A percentile compares a stretch with the other conserved stretches of the same genome.
These are phyloP conservation scores for Palythoa grandiflora DNA, from an alignment of 92 coral and sea anemone genomes.

Conservation along the genomic window DNA sequence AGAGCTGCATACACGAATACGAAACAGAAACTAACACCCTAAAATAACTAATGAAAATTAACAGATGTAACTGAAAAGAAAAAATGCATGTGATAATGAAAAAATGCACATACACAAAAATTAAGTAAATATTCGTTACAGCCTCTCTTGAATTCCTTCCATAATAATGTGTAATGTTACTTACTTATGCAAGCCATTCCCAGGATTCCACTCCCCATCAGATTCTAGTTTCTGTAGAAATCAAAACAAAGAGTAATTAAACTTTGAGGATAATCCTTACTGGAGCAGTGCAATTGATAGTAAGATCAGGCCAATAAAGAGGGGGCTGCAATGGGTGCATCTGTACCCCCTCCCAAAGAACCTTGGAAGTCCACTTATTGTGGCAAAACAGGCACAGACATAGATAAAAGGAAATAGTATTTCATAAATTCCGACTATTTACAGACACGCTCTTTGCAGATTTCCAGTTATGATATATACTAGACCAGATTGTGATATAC, in stretches of 20 bases:
- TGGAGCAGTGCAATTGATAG: not conserved
- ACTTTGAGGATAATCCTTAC: not conserved
- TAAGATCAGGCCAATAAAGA: not conserved
- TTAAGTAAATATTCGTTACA: not conserved
- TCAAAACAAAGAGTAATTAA: not conserved
- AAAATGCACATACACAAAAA: conserved; percentile 2
- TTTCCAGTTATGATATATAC: no score
- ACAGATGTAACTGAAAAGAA: not conserved
- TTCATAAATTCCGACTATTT: no score
- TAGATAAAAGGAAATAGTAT: no score
- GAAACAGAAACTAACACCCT: not conserved
- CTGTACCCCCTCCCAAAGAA: not conserved
- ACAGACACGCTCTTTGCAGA: no score
- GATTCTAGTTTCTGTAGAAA: conserved; percentile 7
- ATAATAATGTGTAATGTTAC: conserved; percentile 7
- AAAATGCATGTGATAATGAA: not conserved
- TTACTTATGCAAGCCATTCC: conserved; percentile 11
- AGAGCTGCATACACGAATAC: conserved; percentile 5
- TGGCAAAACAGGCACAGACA: no score
- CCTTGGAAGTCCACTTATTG: no score
- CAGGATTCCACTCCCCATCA: conserved; percentile 17
- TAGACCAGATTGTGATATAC: no score
- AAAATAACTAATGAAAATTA: not conserved
- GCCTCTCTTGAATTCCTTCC: not conserved
- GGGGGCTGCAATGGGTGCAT: not conserved